phyloP scores from a whole-genome alignment of 1,140 invertebrate species.

The Chelonus insularis region DNA sequence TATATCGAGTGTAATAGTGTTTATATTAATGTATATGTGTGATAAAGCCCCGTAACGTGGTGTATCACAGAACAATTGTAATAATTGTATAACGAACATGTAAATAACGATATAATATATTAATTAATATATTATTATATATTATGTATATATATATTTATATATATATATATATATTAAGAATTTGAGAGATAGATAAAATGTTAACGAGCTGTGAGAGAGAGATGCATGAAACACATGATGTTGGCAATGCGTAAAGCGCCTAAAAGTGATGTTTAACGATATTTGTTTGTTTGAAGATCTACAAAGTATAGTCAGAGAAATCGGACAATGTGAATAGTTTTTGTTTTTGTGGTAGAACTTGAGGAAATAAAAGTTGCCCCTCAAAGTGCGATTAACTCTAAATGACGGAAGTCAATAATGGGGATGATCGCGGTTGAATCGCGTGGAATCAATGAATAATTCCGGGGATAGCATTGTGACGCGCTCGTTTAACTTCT shows the following conservation, averaged over 20 bases:
- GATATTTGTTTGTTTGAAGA: neutral
- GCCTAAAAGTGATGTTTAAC: slow-evolving; percentile 35
- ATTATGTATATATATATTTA: too few species aligned
- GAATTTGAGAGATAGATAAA: slow-evolving; percentile 55
- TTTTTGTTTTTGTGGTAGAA: neutral
- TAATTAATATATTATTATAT: too few species aligned
- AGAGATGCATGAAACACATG: slow-evolving; percentile 49
- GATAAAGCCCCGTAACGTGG: slow-evolving; percentile 61
- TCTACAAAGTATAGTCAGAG: slow-evolving; percentile 7
- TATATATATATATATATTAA: slow-evolving; percentile 40
- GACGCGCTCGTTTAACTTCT: slow-evolving; percentile 88
- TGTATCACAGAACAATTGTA: slow-evolving; percentile 62
- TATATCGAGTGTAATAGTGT: neutral
- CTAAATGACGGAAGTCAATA: slow-evolving; percentile 41
- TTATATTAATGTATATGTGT: slow-evolving; percentile 34
- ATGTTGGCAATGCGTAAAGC: slow-evolving; percentile 46
- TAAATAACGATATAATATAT: slow-evolving; percentile 30
- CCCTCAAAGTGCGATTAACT: slow-evolving; percentile 30
- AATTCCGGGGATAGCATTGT: slow-evolving; percentile 78
- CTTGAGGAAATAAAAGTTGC: slow-evolving; percentile 22
- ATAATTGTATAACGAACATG: slow-evolving; percentile 47
- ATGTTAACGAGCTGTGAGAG: slow-evolving; percentile 56
- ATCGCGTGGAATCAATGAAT: slow-evolving; percentile 61
- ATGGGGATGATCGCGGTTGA: slow-evolving; percentile 38
- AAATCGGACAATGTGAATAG: neutral